These are phyloP conservation scores for Nicator chloris DNA, from an alignment of 2,113 vertebrate genomes.

Conservation along the genomic window DNA sequence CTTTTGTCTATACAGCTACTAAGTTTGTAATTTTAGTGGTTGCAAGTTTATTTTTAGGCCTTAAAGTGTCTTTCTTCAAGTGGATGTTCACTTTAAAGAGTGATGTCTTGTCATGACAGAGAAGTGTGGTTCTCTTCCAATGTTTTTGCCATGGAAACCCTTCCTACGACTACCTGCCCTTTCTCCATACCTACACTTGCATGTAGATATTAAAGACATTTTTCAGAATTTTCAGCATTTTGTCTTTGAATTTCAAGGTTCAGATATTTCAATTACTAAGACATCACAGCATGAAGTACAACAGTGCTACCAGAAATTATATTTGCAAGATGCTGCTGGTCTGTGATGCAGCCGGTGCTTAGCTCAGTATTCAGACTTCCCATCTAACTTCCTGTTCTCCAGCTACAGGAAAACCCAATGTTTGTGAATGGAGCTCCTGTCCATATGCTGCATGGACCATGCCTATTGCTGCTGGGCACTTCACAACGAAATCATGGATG, in stretches of 20 bases:
- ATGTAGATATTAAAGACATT: rapidly evolving
- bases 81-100: background rate
- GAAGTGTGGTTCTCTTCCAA: background rate
- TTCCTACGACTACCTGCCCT: background rate
- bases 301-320: background rate
- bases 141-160: background rate
- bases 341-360: background rate
- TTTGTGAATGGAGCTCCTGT: background rate
- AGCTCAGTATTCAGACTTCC: background rate
- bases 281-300: no score
- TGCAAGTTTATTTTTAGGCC: background rate
- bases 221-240: background rate
- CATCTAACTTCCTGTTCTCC: background rate
- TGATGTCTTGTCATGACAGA: background rate
- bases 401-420: background rate
- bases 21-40: background rate
- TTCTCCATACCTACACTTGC: background rate
- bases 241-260: background rate
- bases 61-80: background rate
- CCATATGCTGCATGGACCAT: background rate
- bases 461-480: background rate
- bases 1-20: background rate
- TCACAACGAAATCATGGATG: background rate
- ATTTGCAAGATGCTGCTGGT: background rate
- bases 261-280: background rate